Conservation (phyloP, 2,888 invertebrate genomes). For the Phyllotreta striolata region DNA sequence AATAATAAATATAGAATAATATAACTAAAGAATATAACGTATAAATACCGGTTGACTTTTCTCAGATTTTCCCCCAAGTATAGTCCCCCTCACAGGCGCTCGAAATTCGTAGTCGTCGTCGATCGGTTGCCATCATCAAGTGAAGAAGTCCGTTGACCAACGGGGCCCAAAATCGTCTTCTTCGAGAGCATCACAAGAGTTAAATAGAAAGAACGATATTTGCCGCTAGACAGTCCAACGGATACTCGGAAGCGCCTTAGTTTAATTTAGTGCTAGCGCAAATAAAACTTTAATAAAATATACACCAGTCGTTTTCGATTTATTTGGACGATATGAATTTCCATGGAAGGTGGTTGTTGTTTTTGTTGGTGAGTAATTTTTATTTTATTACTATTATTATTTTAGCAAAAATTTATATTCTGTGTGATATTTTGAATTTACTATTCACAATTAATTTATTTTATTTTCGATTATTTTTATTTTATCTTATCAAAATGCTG, state of each 20-base stretch:
- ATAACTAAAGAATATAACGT: too few species aligned
- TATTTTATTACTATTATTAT: background rate
- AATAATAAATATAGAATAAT: too few species aligned
- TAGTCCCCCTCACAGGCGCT: too few species aligned
- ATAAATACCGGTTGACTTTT: too few species aligned
- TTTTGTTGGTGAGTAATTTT: slow-evolving; percentile 2
- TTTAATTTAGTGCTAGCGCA: slow-evolving; percentile 19
- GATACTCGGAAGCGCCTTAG: slow-evolving; percentile 48
- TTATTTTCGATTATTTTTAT: too few species aligned
- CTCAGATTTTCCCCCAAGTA: too few species aligned
- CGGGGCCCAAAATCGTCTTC: slow-evolving; percentile 53
- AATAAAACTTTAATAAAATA: background rate
- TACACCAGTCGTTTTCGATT: slow-evolving; percentile 33
- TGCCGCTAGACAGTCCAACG: slow-evolving; percentile 53
- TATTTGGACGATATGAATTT: slow-evolving; percentile 46
- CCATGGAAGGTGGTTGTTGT: background rate
- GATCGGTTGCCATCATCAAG: background rate
- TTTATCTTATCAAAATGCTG: too few species aligned
- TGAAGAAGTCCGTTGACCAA: slow-evolving; percentile 35
- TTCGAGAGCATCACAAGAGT: slow-evolving; percentile 47
- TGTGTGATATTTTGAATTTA: too few species aligned
- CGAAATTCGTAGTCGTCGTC: background rate
- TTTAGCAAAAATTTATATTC: too few species aligned
- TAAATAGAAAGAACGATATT: slow-evolving; percentile 56
- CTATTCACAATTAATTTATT: too few species aligned